phyloP scores from a whole-genome alignment of 2,888 invertebrate species.

The Metallyticus violacea region DNA sequence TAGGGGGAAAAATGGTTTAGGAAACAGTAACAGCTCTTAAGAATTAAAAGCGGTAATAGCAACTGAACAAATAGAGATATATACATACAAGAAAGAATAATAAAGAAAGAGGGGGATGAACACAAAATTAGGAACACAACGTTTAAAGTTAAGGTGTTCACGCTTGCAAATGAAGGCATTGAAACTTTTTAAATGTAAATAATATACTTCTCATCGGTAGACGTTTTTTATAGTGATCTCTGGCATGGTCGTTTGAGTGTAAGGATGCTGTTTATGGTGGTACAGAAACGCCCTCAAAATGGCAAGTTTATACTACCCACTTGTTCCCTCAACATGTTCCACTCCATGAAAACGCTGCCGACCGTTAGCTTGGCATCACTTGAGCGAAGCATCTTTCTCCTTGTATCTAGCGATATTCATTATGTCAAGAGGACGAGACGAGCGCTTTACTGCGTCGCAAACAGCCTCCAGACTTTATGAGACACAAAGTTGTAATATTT shows the following conservation, averaged over 20 bases:
- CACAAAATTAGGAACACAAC: no score
- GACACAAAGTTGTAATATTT: background rate
- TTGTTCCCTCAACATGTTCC: background rate
- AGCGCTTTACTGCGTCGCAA: background rate
- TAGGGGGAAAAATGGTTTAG: no score
- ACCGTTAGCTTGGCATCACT: background rate
- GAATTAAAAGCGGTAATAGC: no score
- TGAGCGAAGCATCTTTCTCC: background rate
- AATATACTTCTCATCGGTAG: no score
- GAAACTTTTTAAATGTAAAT: no score
- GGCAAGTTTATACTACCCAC: background rate
- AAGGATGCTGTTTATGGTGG: background rate
- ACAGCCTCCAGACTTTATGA: background rate
- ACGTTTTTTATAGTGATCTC: background rate
- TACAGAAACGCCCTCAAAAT: no score
- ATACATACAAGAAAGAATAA: no score
- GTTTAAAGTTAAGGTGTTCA: no score
- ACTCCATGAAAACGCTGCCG: background rate
- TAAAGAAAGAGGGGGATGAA: no score
- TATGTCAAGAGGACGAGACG: background rate
- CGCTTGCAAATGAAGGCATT: no score
- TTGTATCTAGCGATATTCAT: background rate
- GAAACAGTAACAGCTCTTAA: no score
- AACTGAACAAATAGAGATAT: no score
- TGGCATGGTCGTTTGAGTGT: background rate